A percentile compares a stretch with the other conserved stretches of the same genome.
Evolutionary conservation across 2,888 invertebrate species (phyloP).

Genomic region (Sericinus montela): DNA sequence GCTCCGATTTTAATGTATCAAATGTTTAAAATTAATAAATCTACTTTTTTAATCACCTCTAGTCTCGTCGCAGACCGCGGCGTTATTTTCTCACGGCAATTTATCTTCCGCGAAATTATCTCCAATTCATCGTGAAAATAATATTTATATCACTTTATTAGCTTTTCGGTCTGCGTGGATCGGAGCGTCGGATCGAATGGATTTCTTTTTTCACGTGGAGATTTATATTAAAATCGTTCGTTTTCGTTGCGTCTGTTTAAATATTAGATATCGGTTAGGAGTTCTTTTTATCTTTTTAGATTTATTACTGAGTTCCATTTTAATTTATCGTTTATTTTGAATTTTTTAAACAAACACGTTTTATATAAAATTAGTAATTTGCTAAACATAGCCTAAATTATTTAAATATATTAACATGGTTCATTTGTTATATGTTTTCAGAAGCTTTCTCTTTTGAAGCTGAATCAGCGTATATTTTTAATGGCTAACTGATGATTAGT

Average conservation of each 20-base stretch:
- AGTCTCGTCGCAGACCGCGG: not conserved
- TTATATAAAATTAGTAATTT: no score
- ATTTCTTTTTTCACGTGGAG: constrained; percentile 2
- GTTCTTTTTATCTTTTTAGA: not conserved
- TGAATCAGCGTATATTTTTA: no score
- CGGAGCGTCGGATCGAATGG: not conserved
- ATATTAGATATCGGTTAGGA: not conserved
- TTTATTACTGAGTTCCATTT: not conserved
- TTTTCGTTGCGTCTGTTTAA: constrained; percentile 1
- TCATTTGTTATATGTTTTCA: no score
- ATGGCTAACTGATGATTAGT: no score
- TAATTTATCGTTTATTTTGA: not conserved
- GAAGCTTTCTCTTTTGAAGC: no score
- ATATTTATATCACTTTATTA: constrained; percentile 7
- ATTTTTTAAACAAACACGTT: no score
- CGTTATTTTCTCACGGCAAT: constrained; percentile 4
- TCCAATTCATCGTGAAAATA: constrained; percentile 2
- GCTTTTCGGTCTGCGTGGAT: not conserved
- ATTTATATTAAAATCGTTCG: constrained; percentile 2
- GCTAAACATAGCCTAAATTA: no score
- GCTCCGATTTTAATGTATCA: not conserved
- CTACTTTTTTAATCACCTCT: constrained; percentile 1
- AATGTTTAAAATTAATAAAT: constrained; percentile 7
- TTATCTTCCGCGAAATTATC: constrained; percentile 9
- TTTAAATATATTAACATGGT: no score